Percentiles rank a stretch among this genome's conserved stretches.
Evolutionary conservation across 2,888 invertebrate genomes (phyloP).

Genomic region (Zelleria hepariella): DNA sequence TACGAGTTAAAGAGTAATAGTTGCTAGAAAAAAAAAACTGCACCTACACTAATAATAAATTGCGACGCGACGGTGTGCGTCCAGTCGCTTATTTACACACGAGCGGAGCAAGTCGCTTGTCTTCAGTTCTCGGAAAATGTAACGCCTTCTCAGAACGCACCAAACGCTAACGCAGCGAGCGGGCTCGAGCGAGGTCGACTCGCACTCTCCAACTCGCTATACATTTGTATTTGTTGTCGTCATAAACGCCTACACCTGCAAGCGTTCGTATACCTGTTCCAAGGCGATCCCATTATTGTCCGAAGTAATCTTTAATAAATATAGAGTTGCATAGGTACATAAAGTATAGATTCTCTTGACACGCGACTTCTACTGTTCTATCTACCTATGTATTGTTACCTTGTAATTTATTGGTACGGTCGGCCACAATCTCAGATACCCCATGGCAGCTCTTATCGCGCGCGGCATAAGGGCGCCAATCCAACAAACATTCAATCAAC

Average conservation of each 20-base stretch:
- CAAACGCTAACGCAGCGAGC: slow-evolving; percentile 40
- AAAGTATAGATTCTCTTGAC: not conserved
- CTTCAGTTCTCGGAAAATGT: slow-evolving; percentile 68
- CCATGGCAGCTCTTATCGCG: no score
- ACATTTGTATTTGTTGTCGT: not conserved
- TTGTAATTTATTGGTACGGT: no score
- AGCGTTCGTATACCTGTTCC: not conserved
- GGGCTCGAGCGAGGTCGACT: slow-evolving; percentile 63
- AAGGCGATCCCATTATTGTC: not conserved
- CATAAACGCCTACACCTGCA: slow-evolving; percentile 11
- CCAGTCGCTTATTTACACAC: slow-evolving; percentile 48
- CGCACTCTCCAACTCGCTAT: slow-evolving; percentile 6
- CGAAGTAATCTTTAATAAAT: not conserved
- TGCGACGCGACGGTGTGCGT: slow-evolving; percentile 29
- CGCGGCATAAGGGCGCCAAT: no score
- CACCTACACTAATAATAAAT: not conserved
- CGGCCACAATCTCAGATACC: no score
- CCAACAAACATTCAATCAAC: no score
- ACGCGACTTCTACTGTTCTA: not conserved
- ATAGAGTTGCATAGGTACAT: not conserved
- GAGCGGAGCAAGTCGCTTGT: slow-evolving; percentile 58
- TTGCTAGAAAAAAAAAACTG: not conserved
- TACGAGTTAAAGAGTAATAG: not conserved
- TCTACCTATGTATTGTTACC: not conserved
- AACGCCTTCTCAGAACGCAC: slow-evolving; percentile 70